Base-by-base conservation (phyloP, 2,113 vertebrate genomes). In the Coryphaenoides rupestris region DNA sequence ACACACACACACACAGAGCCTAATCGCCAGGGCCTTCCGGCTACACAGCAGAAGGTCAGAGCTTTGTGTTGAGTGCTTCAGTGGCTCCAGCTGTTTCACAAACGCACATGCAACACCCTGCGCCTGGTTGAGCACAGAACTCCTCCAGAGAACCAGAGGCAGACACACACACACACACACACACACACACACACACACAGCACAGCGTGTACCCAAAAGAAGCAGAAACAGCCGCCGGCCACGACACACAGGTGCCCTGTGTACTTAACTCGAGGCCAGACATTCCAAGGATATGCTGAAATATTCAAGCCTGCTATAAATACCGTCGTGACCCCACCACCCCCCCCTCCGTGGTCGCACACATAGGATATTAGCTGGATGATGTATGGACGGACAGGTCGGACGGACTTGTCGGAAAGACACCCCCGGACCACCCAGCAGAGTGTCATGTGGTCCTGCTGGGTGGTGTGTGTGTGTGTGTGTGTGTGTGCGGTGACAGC, bases 271-370 rank as follows among this genome's bases (percentile, higher is more conserved):
- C 24, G n/a, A 26, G 60, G 49, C 73, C 28, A 55, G 67, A 52
- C 74, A 76, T 72, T 72, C 66, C 70, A 60, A 45, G 61, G 56
- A 75, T 69, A 23, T 19, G 56, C 59, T 10, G 63, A 68, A 64
- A 71, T 58, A 76, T 74, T 60, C 14, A 56, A 65, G 64, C 46
- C n/a, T 47, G 19, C 82, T 84, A 87, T 76, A 81, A 87, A 85
- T 86, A 86, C 58, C 33, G 23, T 13, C 3, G 54, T 4, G 7
- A 54, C 75, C 74, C 74, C 57, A 79, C 75, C 74, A n/a, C n/a
- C n/a, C n/a, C n/a, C n/a, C n/a, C n/a, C n/a, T n/a, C 68, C 63
- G 10, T 50, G 47, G n/a, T 57, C 73, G 62, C 26, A 21, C 49
- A 58, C 73, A 60, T 56, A 56, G 66, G 64, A 56, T 71, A 60